Evolutionary conservation across 1,140 invertebrate species (phyloP).

Genomic region (Diabrotica undecimpunctata): DNA sequence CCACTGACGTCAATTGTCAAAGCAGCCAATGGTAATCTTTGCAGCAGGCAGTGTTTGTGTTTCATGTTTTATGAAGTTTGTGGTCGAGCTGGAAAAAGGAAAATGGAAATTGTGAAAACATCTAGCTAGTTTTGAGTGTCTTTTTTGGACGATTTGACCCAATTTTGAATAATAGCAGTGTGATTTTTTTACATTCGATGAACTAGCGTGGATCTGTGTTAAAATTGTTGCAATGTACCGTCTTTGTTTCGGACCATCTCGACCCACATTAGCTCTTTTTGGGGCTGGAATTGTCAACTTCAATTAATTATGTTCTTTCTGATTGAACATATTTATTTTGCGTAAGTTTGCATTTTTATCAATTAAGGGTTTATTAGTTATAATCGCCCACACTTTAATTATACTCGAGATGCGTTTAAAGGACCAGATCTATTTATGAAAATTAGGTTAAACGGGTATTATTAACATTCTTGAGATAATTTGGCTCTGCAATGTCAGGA

Average conservation of each 20-base stretch:
- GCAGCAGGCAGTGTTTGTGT: slow-evolving; percentile 1
- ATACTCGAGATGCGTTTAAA: no score
- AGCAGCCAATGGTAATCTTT: not conserved
- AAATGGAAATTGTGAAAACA: not conserved
- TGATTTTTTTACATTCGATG: not conserved
- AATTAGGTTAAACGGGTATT: not conserved
- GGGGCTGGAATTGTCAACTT: not conserved
- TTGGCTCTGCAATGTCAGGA: not conserved
- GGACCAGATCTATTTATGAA: not conserved
- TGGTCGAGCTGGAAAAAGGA: not conserved
- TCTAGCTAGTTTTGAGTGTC: not conserved
- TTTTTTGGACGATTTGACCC: not conserved
- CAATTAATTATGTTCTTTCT: not conserved
- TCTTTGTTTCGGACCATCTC: not conserved
- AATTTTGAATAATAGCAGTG: not conserved
- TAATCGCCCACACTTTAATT: no score
- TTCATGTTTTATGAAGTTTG: slow-evolving; percentile 1
- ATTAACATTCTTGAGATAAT: slow-evolving; percentile 1
- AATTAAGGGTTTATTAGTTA: no score
- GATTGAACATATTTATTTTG: no score
- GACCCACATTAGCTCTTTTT: not conserved
- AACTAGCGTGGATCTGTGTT: not conserved
- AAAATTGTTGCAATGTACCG: not conserved
- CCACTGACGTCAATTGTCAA: not conserved
- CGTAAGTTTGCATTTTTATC: no score